These are phyloP conservation scores for Phortica okadai DNA, from an alignment of 2,888 invertebrate genomes.

Conservation along the genomic window DNA sequence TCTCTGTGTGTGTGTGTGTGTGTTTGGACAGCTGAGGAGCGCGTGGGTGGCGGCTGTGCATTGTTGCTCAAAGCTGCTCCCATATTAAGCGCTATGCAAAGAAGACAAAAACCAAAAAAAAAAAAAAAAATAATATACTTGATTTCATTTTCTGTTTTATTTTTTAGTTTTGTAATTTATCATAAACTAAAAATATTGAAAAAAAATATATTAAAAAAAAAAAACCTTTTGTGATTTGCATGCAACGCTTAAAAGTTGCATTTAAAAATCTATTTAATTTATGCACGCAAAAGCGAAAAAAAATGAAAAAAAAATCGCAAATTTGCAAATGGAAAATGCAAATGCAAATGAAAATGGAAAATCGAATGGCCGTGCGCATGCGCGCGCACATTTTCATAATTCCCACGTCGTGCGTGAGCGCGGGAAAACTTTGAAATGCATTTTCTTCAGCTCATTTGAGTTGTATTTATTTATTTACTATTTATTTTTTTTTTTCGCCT, in stretches of 20 bases:
- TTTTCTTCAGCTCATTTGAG: background rate
- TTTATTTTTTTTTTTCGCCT: background rate
- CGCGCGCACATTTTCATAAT: conserved; percentile 46
- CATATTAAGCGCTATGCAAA: conserved; percentile 55
- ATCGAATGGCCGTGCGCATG: conserved; percentile 29
- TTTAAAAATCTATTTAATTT: conserved; percentile 27
- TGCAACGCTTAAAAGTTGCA: conserved; percentile 20
- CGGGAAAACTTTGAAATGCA: conserved; percentile 56
- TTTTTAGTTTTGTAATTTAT: conserved; percentile 25
- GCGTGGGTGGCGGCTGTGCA: conserved; percentile 18
- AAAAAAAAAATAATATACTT: conserved; percentile 14
- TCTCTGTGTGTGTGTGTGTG: too few species aligned
- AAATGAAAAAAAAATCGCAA: conserved; percentile 39
- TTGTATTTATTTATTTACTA: background rate
- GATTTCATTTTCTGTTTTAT: background rate
- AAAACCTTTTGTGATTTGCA: conserved; percentile 21
- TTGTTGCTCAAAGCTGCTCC: conserved; percentile 46
- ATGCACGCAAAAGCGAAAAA: conserved; percentile 19
- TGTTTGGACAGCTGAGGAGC: conserved; percentile 25
- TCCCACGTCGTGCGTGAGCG: conserved; percentile 67
- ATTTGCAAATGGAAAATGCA: conserved; percentile 39
- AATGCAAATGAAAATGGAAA: conserved; percentile 47
- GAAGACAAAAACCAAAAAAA: background rate
- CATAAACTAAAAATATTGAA: background rate
- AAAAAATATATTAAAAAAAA: background rate